These are phyloP conservation scores for Liolophura sinensis DNA, from an alignment of 1,140 invertebrate genomes.

Conservation along the genomic window DNA sequence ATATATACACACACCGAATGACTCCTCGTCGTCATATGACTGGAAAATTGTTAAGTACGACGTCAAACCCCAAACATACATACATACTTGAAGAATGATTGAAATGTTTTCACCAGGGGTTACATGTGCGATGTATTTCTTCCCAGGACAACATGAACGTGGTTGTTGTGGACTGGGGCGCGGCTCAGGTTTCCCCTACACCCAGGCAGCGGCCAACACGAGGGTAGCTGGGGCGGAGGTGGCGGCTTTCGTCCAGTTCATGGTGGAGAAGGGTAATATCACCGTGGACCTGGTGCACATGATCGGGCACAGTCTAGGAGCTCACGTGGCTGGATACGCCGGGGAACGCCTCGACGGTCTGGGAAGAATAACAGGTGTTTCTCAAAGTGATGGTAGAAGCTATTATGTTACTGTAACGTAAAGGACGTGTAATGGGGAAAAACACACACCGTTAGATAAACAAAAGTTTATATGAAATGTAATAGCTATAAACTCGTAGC, in stretches of 20 bases:
- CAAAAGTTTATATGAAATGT: too few species aligned
- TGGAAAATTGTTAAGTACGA: too few species aligned
- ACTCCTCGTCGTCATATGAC: too few species aligned
- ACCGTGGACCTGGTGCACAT: constrained; percentile 64
- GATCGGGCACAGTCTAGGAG: constrained; percentile 90
- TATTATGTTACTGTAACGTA: too few species aligned
- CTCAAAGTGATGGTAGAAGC: too few species aligned
- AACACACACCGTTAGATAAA: too few species aligned
- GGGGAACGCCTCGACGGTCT: constrained; percentile 80
- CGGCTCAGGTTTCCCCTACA: constrained; percentile 88
- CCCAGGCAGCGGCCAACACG: constrained; percentile 90
- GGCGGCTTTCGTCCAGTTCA: constrained; percentile 69
- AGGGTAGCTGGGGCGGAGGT: constrained; percentile 88
- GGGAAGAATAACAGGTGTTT: constrained; percentile 73
- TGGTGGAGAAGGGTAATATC: constrained; percentile 10
- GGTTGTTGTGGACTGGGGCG: constrained; percentile 94
- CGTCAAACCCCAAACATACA: too few species aligned
- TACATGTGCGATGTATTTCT: not conserved
- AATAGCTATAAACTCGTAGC: too few species aligned
- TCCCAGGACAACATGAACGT: constrained; percentile 67
- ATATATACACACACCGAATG: too few species aligned
- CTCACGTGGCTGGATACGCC: constrained; percentile 86
- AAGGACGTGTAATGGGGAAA: too few species aligned
- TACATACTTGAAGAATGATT: too few species aligned
- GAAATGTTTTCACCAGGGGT: too few species aligned